phyloP scores from a whole-genome alignment of 2,113 vertebrate species.

The Caranx melampygus region DNA sequence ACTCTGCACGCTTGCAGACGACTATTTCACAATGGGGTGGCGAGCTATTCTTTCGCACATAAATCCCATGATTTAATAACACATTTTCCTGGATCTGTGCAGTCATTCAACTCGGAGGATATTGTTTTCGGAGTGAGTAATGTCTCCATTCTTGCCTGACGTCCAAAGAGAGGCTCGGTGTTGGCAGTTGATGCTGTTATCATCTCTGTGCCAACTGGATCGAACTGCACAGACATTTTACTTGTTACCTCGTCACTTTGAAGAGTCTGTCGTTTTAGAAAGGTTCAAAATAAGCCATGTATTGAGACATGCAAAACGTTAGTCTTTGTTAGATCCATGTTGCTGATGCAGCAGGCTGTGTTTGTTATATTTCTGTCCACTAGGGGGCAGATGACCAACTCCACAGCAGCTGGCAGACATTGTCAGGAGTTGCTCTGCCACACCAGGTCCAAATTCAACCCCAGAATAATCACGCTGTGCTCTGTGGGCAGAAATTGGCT shows the following conservation, averaged over 20 bases:
- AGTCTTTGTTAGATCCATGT: neutral
- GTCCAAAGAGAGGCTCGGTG: neutral
- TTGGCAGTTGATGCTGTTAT: neutral
- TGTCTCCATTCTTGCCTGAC: conserved; percentile 11
- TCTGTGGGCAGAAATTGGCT: no score
- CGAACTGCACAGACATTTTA: neutral
- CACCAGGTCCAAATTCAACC: neutral
- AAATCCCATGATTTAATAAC: conserved; percentile 21
- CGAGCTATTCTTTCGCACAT: conserved; percentile 8
- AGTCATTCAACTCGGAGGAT: neutral
- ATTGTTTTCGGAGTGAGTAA: conserved; percentile 14
- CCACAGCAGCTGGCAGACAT: no score
- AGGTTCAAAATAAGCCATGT: neutral
- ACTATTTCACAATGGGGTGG: neutral
- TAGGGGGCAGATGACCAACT: no score
- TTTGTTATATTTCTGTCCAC: neutral
- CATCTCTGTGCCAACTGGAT: conserved; percentile 15
- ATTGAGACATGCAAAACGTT: neutral
- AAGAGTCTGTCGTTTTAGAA: neutral
- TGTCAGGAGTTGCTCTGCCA: neutral
- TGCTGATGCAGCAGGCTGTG: neutral
- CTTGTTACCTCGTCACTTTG: neutral
- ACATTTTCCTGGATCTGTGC: neutral
- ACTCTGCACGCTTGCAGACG: conserved; percentile 1
- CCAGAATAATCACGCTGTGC: neutral